Evolutionary conservation across 2,113 vertebrate genomes (phyloP).

Genomic region (Hydrolagus affinis): DNA sequence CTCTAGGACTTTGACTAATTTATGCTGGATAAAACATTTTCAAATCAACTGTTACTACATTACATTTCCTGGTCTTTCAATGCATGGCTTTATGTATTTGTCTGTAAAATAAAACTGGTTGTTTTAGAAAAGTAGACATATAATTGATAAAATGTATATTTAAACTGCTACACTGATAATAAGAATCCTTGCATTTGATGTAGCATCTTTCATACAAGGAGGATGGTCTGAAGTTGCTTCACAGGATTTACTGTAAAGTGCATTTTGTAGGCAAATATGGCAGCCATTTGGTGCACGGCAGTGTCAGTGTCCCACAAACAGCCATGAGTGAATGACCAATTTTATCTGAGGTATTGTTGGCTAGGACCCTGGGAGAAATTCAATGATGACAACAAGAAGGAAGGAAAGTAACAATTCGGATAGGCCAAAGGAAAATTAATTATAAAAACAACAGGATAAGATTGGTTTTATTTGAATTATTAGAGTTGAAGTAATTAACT

Average conservation of each 20-base stretch:
- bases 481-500: neutral
- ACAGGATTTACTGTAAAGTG: too few relatives aligned
- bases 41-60: slow-evolving; percentile 33
- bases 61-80: slow-evolving; percentile 5
- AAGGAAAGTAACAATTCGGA: neutral
- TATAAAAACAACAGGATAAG: neutral
- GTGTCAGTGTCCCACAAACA: neutral
- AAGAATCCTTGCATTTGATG: too few relatives aligned
- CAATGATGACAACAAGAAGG: neutral
- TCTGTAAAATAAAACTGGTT: neutral
- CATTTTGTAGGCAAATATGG: too few relatives aligned
- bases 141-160: too few relatives aligned
- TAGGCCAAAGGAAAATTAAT: neutral
- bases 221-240: too few relatives aligned
- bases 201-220: too few relatives aligned
- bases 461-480: neutral
- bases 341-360: neutral
- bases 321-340: neutral
- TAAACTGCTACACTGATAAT: too few relatives aligned
- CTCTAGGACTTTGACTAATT: slow-evolving; percentile 98
- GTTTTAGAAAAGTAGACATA: slow-evolving; percentile 6
- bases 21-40: slow-evolving; percentile 87
- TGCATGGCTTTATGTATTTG: neutral
- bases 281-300: neutral
- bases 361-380: too few relatives aligned